Evolutionary conservation across 2,888 invertebrate genomes (phyloP).

Genomic region (Elysia crispata): DNA sequence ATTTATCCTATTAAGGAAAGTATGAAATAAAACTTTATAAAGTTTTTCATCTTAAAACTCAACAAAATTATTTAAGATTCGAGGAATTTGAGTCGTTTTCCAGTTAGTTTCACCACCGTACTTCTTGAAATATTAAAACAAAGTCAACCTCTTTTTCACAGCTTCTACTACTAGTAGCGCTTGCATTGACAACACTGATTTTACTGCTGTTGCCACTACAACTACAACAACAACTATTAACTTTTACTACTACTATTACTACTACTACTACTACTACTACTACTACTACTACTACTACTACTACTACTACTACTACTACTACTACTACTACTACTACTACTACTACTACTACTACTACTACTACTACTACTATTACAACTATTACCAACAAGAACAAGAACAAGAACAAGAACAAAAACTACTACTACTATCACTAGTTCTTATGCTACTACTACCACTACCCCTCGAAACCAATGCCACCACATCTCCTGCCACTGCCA

Average conservation of each 20-base stretch:
- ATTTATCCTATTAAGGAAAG: too few species aligned
- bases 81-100: too few species aligned
- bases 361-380: background rate
- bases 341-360: constrained; percentile 9
- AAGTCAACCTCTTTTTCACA: too few species aligned
- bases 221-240: background rate
- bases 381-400: too few species aligned
- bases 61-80: too few species aligned
- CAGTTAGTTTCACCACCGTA: too few species aligned
- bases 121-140: too few species aligned
- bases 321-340: constrained; percentile 4
- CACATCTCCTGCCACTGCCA: background rate
- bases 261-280: background rate
- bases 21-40: too few species aligned
- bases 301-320: constrained; percentile 4
- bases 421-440: too few species aligned
- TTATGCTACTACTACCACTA: too few species aligned
- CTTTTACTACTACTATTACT: background rate
- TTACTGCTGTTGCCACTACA: background rate
- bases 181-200: background rate
- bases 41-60: too few species aligned
- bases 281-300: constrained; percentile 9
- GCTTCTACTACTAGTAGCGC: background rate
- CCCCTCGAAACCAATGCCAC: background rate
- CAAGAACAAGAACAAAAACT: background rate